Evolutionary conservation across 2,888 invertebrate genomes (phyloP).

Genomic region (Cephus nigrinus): DNA sequence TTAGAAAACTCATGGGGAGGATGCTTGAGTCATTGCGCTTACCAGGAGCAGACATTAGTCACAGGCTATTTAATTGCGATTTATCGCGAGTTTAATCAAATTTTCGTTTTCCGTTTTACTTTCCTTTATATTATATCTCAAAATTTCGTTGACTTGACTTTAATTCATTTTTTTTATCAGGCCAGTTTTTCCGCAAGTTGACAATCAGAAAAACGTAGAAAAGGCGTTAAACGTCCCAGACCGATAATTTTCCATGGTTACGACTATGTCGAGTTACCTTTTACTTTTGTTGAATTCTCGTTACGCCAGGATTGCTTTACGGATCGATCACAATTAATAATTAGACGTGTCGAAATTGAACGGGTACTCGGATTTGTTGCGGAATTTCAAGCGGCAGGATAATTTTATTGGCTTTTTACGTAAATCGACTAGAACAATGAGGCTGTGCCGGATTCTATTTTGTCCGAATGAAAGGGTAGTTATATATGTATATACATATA

Average conservation of each 20-base stretch:
- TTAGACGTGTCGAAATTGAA: slow-evolving; percentile 43
- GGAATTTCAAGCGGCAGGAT: not conserved
- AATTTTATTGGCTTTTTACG: not conserved
- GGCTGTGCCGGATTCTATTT: not conserved
- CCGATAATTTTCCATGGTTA: not conserved
- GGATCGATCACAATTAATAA: slow-evolving; percentile 57
- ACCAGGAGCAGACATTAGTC: not conserved
- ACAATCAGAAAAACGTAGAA: no score
- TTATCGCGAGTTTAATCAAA: not conserved
- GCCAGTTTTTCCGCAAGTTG: no score
- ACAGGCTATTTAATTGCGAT: not conserved
- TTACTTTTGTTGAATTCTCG: slow-evolving; percentile 54
- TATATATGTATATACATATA: not conserved
- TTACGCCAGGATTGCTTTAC: slow-evolving; percentile 57
- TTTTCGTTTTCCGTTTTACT: no score
- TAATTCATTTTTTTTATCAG: not conserved
- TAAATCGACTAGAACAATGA: not conserved
- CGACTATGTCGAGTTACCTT: slow-evolving; percentile 26
- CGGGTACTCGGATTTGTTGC: not conserved
- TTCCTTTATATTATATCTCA: not conserved
- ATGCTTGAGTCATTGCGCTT: slow-evolving; percentile 17
- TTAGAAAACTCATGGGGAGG: slow-evolving; percentile 19
- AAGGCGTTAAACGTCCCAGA: no score
- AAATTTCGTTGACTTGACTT: not conserved
- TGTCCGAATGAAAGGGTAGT: not conserved